These are phyloP conservation scores for Mycalesis mineus DNA, from an alignment of 2,888 invertebrate genomes.

Conservation along the genomic window DNA sequence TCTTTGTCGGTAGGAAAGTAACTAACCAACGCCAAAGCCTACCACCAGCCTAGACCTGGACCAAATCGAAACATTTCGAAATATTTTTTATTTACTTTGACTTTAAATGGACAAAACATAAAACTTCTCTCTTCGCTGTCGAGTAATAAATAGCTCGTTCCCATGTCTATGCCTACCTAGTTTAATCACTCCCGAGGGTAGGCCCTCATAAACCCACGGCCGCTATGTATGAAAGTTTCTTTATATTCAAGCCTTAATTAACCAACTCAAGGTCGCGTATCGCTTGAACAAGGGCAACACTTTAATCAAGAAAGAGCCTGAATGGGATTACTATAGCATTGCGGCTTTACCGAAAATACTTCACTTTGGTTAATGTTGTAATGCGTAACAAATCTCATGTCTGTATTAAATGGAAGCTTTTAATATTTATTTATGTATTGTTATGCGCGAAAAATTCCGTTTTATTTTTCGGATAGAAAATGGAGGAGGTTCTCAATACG, in stretches of 20 bases:
- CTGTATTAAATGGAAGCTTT: no score
- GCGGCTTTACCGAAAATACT: neutral
- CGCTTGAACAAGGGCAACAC: neutral
- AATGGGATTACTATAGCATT: slow-evolving; percentile 7
- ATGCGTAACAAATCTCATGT: neutral
- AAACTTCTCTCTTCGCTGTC: neutral
- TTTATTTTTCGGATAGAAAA: no score
- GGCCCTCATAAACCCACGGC: slow-evolving; percentile 16
- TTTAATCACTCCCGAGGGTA: slow-evolving; percentile 18
- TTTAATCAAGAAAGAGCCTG: slow-evolving; percentile 6
- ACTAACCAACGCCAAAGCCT: no score
- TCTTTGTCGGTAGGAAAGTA: no score
- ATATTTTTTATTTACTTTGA: no score
- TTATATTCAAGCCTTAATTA: slow-evolving; percentile 18
- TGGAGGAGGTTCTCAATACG: no score
- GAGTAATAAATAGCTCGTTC: slow-evolving; percentile 3
- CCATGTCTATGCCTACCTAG: slow-evolving; percentile 7
- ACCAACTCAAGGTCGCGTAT: slow-evolving; percentile 5
- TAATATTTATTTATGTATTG: no score
- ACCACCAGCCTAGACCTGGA: no score
- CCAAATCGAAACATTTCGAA: no score
- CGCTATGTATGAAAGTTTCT: slow-evolving; percentile 18
- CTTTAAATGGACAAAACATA: neutral
- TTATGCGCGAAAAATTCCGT: no score
- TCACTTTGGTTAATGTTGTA: neutral